A percentile compares a stretch with the other conserved stretches of the same genome.
phyloP scores from a whole-genome alignment of 1,140 invertebrate genomes.

The Panagrolaimus sp. region DNA sequence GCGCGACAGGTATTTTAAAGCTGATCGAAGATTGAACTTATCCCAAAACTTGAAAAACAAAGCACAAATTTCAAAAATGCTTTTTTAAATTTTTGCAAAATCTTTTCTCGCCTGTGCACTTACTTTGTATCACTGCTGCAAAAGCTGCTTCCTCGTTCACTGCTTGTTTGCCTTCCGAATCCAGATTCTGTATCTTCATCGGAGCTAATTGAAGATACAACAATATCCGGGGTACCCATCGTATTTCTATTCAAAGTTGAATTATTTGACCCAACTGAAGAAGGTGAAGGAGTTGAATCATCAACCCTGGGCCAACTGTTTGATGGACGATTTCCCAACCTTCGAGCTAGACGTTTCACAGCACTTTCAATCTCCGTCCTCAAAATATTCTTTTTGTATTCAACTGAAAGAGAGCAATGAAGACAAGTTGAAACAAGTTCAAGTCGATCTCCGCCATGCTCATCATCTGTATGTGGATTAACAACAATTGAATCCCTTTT shows the following conservation, averaged over 20 bases:
- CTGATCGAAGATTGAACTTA: too few species aligned
- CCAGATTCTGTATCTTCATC: constrained; percentile 49
- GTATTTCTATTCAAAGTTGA: constrained; percentile 21
- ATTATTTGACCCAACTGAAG: neutral
- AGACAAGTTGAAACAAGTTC: constrained; percentile 39
- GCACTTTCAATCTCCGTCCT: constrained; percentile 55
- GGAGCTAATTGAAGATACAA: constrained; percentile 58
- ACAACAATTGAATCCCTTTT: constrained; percentile 17
- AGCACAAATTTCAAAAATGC: too few species aligned
- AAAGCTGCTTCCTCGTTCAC: constrained; percentile 32
- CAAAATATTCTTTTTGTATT: constrained; percentile 38
- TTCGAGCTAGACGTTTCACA: constrained; percentile 50
- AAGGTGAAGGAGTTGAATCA: constrained; percentile 14
- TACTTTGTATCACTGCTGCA: constrained; percentile 39
- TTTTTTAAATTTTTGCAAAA: too few species aligned
- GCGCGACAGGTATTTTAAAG: too few species aligned
- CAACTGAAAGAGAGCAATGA: constrained; percentile 46
- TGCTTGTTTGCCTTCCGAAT: constrained; percentile 28
- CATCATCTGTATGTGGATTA: constrained; percentile 21
- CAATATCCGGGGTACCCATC: constrained; percentile 54
- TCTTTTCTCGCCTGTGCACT: neutral
- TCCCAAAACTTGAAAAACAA: too few species aligned
- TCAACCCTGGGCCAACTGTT: constrained; percentile 26
- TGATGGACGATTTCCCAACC: constrained; percentile 43
- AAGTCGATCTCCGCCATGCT: constrained; percentile 24